phyloP scores from a whole-genome alignment of 1,140 invertebrate species.

The Psilanteris sp. region DNA sequence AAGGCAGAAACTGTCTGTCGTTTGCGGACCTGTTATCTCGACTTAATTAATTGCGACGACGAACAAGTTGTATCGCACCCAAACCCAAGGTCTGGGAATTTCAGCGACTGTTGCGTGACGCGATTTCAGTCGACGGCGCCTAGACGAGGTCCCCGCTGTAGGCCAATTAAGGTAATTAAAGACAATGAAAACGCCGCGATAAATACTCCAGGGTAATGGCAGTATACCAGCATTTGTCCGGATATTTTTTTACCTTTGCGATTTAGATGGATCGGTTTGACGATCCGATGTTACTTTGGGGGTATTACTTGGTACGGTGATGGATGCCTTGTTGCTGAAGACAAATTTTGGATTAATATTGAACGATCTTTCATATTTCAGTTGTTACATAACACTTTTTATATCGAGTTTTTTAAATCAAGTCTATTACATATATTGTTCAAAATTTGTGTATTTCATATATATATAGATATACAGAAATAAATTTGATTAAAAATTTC shows the following conservation, averaged over 20 bases:
- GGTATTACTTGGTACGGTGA: too few species aligned
- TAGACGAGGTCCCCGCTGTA: conserved; percentile 30
- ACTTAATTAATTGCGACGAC: conserved; percentile 44
- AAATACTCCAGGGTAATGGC: conserved; percentile 24
- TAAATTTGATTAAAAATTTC: too few species aligned
- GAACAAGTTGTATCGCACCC: conserved; percentile 41
- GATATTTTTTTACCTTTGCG: neutral
- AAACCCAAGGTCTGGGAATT: conserved; percentile 50
- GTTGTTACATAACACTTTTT: too few species aligned
- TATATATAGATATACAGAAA: too few species aligned
- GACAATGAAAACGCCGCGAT: conserved; percentile 51
- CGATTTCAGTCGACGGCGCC: conserved; percentile 27
- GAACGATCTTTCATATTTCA: too few species aligned
- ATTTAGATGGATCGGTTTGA: too few species aligned
- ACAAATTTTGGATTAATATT: too few species aligned
- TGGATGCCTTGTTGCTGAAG: too few species aligned
- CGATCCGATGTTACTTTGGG: too few species aligned
- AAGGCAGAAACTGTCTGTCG: conserved; percentile 23
- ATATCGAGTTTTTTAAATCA: too few species aligned
- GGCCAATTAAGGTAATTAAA: conserved; percentile 60
- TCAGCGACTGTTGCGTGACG: conserved; percentile 28
- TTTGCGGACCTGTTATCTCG: conserved; percentile 14
- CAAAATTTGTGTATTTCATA: too few species aligned
- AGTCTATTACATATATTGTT: too few species aligned
- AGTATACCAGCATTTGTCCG: neutral